Percentiles rank a stretch among this genome's conserved stretches.
Evolutionary conservation across 2,797 vertebrate species (phyloP).

Genomic region (Valencia hispanica): DNA sequence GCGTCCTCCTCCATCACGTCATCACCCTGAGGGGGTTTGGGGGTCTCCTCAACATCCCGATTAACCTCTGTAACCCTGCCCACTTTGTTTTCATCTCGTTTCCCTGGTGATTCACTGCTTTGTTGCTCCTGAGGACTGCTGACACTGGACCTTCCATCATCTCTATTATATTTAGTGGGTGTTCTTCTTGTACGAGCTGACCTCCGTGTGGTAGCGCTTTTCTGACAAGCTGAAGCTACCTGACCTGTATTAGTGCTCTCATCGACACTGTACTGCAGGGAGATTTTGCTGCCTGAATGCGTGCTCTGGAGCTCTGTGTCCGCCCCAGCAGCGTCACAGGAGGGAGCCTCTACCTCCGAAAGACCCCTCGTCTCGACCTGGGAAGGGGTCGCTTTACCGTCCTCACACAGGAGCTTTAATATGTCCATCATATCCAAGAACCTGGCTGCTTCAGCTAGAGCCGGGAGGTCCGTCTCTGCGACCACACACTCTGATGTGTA

Average conservation of each 20-base stretch:
- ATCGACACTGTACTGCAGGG: constrained; percentile 82
- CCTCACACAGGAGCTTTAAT: constrained; percentile 86
- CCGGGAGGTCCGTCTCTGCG: constrained; percentile 85
- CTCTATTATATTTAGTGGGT: constrained; percentile 84
- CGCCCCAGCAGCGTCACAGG: constrained; percentile 54
- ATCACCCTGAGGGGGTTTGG: constrained; percentile 68
- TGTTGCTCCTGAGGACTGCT: constrained; percentile 60
- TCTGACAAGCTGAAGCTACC: constrained; percentile 56
- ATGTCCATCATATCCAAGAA: constrained; percentile 96
- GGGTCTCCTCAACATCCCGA: constrained; percentile 45
- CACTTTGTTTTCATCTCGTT: constrained; percentile 72
- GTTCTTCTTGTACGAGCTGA: constrained; percentile 87
- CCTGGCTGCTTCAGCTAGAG: constrained; percentile 90
- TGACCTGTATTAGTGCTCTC: constrained; percentile 68
- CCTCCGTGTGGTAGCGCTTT: constrained; percentile 72
- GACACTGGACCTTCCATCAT: constrained; percentile 62
- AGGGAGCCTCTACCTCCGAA: constrained; percentile 55
- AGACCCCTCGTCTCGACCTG: constrained; percentile 54
- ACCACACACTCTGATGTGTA: constrained; percentile 93
- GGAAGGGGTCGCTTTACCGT: constrained; percentile 37
- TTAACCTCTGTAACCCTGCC: constrained; percentile 66
- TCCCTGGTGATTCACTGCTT: constrained; percentile 11
- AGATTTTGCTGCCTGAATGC: constrained; percentile 84
- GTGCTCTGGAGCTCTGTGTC: constrained; percentile 65
- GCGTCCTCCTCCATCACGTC: constrained; percentile 79